Evolutionary conservation across 1,140 invertebrate genomes (phyloP).

Genomic region (Propsilocerus akamusi): DNA sequence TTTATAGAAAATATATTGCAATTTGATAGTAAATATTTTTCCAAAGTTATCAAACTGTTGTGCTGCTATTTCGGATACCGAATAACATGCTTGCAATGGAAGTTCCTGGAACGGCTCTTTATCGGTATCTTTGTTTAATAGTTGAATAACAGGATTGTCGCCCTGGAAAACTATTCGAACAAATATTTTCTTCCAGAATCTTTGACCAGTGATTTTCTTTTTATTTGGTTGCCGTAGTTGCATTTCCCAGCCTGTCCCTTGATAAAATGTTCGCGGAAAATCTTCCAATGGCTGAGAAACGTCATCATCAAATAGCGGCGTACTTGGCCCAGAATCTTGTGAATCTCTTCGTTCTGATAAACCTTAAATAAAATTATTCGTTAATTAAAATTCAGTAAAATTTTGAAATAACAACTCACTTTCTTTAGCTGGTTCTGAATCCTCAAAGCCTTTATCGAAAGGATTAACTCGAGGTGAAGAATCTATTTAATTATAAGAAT

Average conservation of each 20-base stretch:
- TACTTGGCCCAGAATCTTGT: conserved; percentile 59
- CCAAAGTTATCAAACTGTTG: conserved; percentile 97
- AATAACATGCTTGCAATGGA: conserved; percentile 82
- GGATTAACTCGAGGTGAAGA: conserved; percentile 47
- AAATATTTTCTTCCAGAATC: conserved; percentile 96
- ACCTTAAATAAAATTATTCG: conserved; percentile 3
- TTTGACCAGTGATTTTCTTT: conserved; percentile 93
- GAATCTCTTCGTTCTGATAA: conserved; percentile 34
- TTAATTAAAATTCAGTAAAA: conserved; percentile 5
- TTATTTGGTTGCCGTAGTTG: conserved; percentile 90
- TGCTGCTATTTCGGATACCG: conserved; percentile 77
- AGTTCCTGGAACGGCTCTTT: conserved; percentile 88
- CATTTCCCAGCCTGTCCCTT: conserved; percentile 90
- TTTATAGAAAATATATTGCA: conserved; percentile 97
- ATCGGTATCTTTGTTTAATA: conserved; percentile 68
- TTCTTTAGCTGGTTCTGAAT: conserved; percentile 19
- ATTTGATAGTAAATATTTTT: conserved; percentile 96
- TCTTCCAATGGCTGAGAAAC: conserved; percentile 81
- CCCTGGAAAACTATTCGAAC: conserved; percentile 60
- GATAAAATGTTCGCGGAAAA: conserved; percentile 65
- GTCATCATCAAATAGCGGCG: conserved; percentile 89
- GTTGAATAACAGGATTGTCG: conserved; percentile 67
- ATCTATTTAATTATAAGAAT: conserved; percentile 14
- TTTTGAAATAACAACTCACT: conserved; percentile 7
- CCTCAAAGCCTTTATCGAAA: conserved; percentile 51